These are phyloP conservation scores for Phalacrocorax pelagicus DNA, from an alignment of 2,113 vertebrate species.

Conservation along the genomic window DNA sequence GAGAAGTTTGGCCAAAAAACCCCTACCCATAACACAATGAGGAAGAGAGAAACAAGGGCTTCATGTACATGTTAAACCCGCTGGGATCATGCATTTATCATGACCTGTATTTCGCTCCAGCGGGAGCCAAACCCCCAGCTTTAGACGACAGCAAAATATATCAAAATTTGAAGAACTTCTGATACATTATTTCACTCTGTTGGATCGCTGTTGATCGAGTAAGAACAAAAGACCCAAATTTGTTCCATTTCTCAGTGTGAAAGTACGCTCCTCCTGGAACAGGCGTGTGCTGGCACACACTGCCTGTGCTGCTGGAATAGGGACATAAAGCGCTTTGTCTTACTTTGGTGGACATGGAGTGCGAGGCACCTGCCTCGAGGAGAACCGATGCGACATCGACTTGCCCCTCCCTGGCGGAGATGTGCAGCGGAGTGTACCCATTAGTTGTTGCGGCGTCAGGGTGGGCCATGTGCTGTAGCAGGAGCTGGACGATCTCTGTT, in stretches of 20 bases:
- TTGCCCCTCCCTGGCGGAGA: constrained; percentile 94
- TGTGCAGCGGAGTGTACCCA: constrained; percentile 94
- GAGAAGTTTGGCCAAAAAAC: neutral
- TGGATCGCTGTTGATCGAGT: neutral
- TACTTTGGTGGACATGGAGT: constrained; percentile 95
- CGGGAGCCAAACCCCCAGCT: neutral
- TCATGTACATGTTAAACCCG: neutral
- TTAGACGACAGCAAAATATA: neutral
- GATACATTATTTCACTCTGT: neutral
- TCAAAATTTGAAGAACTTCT: neutral
- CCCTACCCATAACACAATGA: neutral
- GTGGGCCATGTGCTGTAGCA: constrained; percentile 97
- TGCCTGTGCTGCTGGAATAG: neutral
- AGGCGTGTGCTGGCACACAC: accelerated
- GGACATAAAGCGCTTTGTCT: neutral
- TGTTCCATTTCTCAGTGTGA: neutral
- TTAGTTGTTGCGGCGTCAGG: constrained; percentile 94
- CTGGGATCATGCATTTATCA: accelerated
- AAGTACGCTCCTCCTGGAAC: accelerated
- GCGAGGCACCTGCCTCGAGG: constrained; percentile 91
- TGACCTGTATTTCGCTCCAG: neutral
- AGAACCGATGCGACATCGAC: constrained; percentile 91
- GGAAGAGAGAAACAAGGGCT: neutral
- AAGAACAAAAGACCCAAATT: neutral
- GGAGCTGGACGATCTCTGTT: constrained; percentile 95